Conservation (phyloP, 2,888 invertebrate species). For the Epinotia demarniana region DNA sequence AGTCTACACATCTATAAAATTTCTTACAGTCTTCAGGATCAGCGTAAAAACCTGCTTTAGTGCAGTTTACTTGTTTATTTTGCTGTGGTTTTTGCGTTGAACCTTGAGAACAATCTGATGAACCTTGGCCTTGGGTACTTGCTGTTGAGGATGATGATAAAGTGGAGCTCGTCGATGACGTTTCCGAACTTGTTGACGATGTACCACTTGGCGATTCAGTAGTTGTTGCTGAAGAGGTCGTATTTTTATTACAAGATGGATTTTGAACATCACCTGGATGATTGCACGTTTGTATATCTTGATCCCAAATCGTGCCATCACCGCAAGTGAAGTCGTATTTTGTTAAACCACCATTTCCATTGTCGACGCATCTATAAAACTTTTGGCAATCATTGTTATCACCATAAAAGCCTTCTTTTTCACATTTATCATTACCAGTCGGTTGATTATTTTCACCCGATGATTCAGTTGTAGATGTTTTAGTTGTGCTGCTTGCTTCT, state of each 20-base stretch:
- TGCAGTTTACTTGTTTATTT: slow-evolving; percentile 72
- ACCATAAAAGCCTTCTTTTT: slow-evolving; percentile 86
- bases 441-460: slow-evolving; percentile 29
- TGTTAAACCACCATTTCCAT: slow-evolving; percentile 65
- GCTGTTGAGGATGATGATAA: slow-evolving; percentile 47
- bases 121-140: slow-evolving; percentile 53
- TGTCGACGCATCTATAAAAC: slow-evolving; percentile 87
- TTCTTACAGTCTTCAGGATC: slow-evolving; percentile 86
- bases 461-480: slow-evolving; percentile 36
- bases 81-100: slow-evolving; percentile 60
- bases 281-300: slow-evolving; percentile 77
- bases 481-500: slow-evolving; percentile 28
- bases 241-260: slow-evolving; percentile 63
- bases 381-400: slow-evolving; percentile 86
- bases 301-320: slow-evolving; percentile 88
- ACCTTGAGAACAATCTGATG: slow-evolving; percentile 61
- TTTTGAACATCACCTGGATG: slow-evolving; percentile 74
- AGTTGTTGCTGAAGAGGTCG: slow-evolving; percentile 50
- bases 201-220: slow-evolving; percentile 47
- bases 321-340: slow-evolving; percentile 83
- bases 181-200: slow-evolving; percentile 46
- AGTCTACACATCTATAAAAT: slow-evolving; percentile 87
- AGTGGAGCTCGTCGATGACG: slow-evolving; percentile 43
- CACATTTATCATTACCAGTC: slow-evolving; percentile 48
- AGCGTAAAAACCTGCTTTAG: slow-evolving; percentile 86